Conservation (phyloP, 2,797 vertebrate species). For the Picus viridis region DNA sequence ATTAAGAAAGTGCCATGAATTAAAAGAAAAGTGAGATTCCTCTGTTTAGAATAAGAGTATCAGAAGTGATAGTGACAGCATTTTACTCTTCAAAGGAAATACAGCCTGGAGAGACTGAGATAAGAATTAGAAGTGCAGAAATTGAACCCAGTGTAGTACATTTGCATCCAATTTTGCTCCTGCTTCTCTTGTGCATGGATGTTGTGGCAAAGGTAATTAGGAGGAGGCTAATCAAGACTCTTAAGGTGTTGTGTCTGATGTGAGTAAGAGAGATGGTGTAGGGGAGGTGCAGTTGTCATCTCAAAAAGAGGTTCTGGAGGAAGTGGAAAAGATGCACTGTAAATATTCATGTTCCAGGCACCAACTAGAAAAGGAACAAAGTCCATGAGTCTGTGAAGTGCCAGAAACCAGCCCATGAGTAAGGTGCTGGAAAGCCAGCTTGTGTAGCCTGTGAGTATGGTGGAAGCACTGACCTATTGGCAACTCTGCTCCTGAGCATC, state of each 20-base stretch:
- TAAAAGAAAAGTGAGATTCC: neutral
- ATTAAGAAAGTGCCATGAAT: neutral
- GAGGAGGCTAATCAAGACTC: neutral
- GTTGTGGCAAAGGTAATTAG: slow-evolving; percentile 16
- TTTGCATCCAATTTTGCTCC: neutral
- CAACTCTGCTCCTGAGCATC: neutral
- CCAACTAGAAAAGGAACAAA: neutral
- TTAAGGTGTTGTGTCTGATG: neutral
- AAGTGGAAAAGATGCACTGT: neutral
- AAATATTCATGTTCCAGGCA: slow-evolving; percentile 4
- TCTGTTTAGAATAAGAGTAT: neutral
- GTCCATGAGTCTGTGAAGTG: neutral
- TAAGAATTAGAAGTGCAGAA: neutral
- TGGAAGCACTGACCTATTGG: neutral
- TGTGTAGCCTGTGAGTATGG: neutral
- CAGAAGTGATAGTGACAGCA: neutral
- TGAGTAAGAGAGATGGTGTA: neutral
- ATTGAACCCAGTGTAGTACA: neutral
- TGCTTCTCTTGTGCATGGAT: neutral
- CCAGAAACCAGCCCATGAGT: neutral
- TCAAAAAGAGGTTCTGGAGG: neutral
- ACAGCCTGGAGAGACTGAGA: slow-evolving; percentile 15
- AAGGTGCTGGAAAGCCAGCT: neutral
- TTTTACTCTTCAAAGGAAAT: slow-evolving; percentile 23
- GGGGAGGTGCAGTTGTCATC: neutral